phyloP scores from a whole-genome alignment of 2,888 invertebrate species.

The Tetrapedia diversipes region DNA sequence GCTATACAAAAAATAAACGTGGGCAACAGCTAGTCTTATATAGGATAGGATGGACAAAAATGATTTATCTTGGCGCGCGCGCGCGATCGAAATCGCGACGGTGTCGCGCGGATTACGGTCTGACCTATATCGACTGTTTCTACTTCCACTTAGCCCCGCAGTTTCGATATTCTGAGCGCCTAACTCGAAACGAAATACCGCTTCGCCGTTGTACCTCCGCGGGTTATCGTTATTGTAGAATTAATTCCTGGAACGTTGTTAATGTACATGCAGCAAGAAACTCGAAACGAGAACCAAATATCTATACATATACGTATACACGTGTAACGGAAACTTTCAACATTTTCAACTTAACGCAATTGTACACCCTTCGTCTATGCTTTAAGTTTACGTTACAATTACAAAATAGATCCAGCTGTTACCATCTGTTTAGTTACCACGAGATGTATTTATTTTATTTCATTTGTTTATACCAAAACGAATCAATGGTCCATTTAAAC shows the following conservation, averaged over 20 bases:
- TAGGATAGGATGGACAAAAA: not conserved
- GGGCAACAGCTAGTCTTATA: too few relatives aligned
- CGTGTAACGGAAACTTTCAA: too few relatives aligned
- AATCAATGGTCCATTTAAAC: too few relatives aligned
- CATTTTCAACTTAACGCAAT: too few relatives aligned
- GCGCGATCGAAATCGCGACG: conserved; percentile 39
- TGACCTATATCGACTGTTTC: conserved; percentile 53
- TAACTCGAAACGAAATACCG: conserved; percentile 31
- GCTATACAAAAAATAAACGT: too few relatives aligned
- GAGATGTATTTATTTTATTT: too few relatives aligned
- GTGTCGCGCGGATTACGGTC: conserved; percentile 41
- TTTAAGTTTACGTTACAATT: too few relatives aligned
- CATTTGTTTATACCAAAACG: too few relatives aligned
- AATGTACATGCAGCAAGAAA: conserved; percentile 4
- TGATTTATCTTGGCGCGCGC: conserved; percentile 4
- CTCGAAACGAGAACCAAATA: not conserved
- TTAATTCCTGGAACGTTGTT: conserved; percentile 13
- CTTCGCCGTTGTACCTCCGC: not conserved
- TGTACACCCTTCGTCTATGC: too few relatives aligned
- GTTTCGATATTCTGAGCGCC: conserved; percentile 15
- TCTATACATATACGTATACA: too few relatives aligned
- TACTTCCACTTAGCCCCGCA: conserved; percentile 35
- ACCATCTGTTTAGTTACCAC: too few relatives aligned
- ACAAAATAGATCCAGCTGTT: too few relatives aligned
- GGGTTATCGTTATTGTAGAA: conserved; percentile 14